Base-by-base conservation (phyloP, 1,140 invertebrate species). In the Nautilus pompilius region DNA sequence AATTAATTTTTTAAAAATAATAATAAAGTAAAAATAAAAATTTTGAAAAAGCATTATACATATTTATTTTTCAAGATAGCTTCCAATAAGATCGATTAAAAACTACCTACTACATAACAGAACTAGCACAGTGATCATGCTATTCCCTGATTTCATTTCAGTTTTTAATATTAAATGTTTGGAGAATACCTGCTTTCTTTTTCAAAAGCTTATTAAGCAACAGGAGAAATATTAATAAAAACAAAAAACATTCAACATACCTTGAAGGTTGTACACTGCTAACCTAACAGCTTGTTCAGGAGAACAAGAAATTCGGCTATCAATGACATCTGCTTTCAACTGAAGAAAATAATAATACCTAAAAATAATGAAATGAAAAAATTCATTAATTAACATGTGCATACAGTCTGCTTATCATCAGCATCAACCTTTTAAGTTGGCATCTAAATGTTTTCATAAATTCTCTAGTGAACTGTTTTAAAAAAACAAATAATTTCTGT, bases 271-370 rank as follows among this genome's bases (percentile, higher is more conserved):
- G 79, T 96, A 97, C 49, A 92, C 91, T 0, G 95, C 94, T 58
- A 98, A 83, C 28, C 93, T 83, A 24, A 93, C 89, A 8, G 93
- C 93, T 80, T 96, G 93, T 65, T 95, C 90, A 58, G 89, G 87
- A 79, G 90, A 91, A 79, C 93, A 95, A 26, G 89, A 89, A 59
- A 98, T 89, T 74, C 90, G 87, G 2, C 93, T 93, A 82, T 98
- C 95, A 60, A 96, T 88, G 51, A 98, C 89, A 84, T 98, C 94
- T 79, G 89, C 91, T 82, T 98, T 98, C 29, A 98, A 83, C 84
- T 98, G 95, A 22, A 97, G 85, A 81, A 96, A 98, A 83, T 96
- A 98, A 79, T 98, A 93, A 81, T 95, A 96, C 69, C 94, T 91
- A 20, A 34, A 79, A 77, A 68, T 62, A 57, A 57, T 17, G 32